These are phyloP conservation scores for Lepidurus apus DNA, from an alignment of 1,140 invertebrate species.

Conservation along the genomic window DNA sequence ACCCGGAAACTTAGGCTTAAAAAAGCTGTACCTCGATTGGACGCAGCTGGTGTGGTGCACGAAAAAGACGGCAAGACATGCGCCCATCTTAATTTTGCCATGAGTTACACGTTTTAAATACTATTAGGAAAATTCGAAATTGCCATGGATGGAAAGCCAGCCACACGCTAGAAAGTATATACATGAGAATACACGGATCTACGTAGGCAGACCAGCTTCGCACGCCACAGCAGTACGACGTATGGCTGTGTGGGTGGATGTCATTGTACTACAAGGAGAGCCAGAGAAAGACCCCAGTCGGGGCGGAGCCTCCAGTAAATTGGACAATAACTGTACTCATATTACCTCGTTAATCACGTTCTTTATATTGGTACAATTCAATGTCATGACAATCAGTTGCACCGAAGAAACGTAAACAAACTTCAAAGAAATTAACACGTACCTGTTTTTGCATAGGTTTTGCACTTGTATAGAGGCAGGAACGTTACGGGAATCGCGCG, in stretches of 20 bases:
- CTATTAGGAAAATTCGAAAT: no score
- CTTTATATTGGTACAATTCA: neutral
- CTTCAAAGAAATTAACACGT: neutral
- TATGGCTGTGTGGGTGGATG: no score
- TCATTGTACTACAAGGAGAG: no score
- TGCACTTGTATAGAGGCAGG: slow-evolving; percentile 27
- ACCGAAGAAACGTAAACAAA: neutral
- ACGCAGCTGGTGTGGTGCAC: neutral
- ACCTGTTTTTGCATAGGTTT: slow-evolving; percentile 25
- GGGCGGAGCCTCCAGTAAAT: no score
- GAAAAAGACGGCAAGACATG: slow-evolving; percentile 3
- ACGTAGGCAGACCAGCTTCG: no score
- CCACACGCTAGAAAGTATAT: no score
- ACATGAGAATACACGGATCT: no score
- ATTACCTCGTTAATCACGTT: neutral
- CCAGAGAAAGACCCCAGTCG: no score
- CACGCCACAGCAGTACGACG: no score
- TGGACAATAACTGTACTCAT: no score
- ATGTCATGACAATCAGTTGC: neutral
- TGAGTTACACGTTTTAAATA: neutral
- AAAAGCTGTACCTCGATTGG: neutral
- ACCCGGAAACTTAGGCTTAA: neutral
- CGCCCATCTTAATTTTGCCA: neutral
- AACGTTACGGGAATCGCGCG: slow-evolving; percentile 20
- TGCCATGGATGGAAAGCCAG: no score